These are phyloP conservation scores for Strix aluco DNA, from an alignment of 2,113 vertebrate genomes.

Conservation along the genomic window DNA sequence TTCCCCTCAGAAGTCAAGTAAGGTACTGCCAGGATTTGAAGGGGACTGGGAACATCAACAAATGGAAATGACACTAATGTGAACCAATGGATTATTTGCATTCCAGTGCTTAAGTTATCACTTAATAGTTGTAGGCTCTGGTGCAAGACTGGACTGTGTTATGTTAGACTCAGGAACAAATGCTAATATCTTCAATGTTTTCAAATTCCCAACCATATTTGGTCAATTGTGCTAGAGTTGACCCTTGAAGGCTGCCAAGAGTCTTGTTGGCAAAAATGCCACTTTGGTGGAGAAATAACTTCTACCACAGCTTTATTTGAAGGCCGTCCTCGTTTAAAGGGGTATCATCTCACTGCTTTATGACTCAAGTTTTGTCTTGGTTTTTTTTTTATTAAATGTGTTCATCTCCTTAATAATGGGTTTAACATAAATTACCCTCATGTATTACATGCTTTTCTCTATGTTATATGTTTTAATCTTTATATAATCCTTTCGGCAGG, in stretches of 20 bases:
- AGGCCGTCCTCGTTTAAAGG: conserved; percentile 44
- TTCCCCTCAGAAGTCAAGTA: conserved; percentile 59
- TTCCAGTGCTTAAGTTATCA: conserved; percentile 76
- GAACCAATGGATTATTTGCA: conserved; percentile 76
- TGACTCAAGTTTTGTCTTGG: neutral
- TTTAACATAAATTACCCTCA: conserved; percentile 1
- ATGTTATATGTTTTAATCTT: conserved; percentile 44
- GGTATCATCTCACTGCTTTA: conserved; percentile 9
- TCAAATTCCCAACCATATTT: conserved; percentile 82
- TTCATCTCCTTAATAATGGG: conserved; percentile 28
- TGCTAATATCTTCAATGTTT: conserved; percentile 74
- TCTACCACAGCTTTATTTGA: conserved; percentile 62
- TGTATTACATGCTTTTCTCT: conserved; percentile 8
- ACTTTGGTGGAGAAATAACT: conserved; percentile 72
- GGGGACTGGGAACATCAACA: conserved; percentile 66
- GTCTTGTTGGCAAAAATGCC: conserved; percentile 78
- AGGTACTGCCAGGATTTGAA: conserved; percentile 54
- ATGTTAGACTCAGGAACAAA: conserved; percentile 76
- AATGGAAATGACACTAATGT: conserved; percentile 62
- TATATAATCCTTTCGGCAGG: conserved; percentile 39
- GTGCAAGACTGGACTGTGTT: conserved; percentile 73
- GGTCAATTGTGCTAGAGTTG: conserved; percentile 68
- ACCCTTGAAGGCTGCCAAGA: conserved; percentile 74
- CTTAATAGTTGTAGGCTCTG: conserved; percentile 67
- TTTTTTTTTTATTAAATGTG: conserved; percentile 11